Evolutionary conservation across 2,113 vertebrate genomes (phyloP).

Genomic region (Poeciliopsis turrubarensis): DNA sequence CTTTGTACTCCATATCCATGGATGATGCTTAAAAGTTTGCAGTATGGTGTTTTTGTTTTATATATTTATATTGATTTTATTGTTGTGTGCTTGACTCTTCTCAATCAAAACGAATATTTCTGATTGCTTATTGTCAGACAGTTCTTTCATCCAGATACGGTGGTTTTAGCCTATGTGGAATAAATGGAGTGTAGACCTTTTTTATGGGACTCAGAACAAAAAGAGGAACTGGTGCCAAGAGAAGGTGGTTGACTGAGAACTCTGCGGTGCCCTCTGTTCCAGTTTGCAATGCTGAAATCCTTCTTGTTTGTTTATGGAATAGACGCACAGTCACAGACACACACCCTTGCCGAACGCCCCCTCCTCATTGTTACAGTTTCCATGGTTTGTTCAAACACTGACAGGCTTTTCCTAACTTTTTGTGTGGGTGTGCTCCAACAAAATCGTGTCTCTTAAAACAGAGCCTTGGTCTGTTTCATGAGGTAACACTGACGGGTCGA

Average conservation of each 20-base stretch:
- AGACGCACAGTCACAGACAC: constrained; percentile 18
- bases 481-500: not conserved
- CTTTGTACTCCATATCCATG: not conserved
- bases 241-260: constrained; percentile 47
- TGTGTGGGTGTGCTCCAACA: constrained; percentile 1
- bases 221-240: constrained; percentile 41
- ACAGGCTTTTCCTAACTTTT: constrained; percentile 33
- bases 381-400: constrained; percentile 60
- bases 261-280: constrained; percentile 36
- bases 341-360: constrained; percentile 31
- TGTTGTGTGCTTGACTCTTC: not conserved
- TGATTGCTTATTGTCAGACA: constrained; percentile 11
- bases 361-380: constrained; percentile 64
- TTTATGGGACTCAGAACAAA: constrained; percentile 65
- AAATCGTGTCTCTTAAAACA: constrained; percentile 25
- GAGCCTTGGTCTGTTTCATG: not conserved
- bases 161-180: constrained; percentile 25
- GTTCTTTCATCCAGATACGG: constrained; percentile 9
- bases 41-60: not conserved
- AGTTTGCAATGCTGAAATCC: constrained; percentile 29
- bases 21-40: constrained; percentile 11
- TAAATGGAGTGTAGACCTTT: constrained; percentile 34
- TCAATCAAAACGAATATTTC: not conserved
- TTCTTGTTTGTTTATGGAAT: constrained; percentile 53
- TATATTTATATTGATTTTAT: not conserved